Conservation (phyloP, 1,140 invertebrate genomes). For the Papilio glaucus region DNA sequence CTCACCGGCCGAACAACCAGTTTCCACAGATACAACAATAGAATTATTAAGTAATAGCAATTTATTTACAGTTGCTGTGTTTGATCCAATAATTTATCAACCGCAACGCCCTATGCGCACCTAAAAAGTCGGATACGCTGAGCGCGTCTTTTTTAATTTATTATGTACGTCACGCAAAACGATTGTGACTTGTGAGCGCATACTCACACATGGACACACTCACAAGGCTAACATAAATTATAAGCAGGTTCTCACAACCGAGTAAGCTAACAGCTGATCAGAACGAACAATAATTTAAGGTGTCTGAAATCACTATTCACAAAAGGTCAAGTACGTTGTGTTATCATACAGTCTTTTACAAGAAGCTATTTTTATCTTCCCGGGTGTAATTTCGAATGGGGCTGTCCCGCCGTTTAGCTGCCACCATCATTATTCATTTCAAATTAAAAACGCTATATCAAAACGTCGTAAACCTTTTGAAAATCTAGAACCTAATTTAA, state of each 20-base stretch:
- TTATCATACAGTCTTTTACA: too few species aligned
- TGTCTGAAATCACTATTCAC: constrained; percentile 1
- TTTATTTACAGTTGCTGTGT: constrained; percentile 25
- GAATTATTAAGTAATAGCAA: constrained; percentile 48
- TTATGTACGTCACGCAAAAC: not conserved
- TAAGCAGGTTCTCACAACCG: constrained; percentile 7
- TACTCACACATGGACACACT: not conserved
- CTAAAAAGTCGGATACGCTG: not conserved
- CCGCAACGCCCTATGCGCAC: not conserved
- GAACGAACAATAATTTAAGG: not conserved
- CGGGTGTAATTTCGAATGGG: too few species aligned
- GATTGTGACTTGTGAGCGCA: not conserved
- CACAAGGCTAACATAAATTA: not conserved
- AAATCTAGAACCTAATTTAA: too few species aligned
- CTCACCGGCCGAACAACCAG: constrained; percentile 64
- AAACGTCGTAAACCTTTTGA: too few species aligned
- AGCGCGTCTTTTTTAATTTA: not conserved
- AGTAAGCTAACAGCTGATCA: constrained; percentile 1
- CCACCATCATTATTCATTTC: too few species aligned
- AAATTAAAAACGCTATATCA: too few species aligned
- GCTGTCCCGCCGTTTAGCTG: too few species aligned
- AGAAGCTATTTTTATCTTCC: too few species aligned
- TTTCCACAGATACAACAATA: constrained; percentile 51
- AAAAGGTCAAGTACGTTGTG: not conserved
- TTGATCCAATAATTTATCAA: constrained; percentile 40